Percentiles rank a stretch among this genome's conserved stretches.
phyloP scores from a whole-genome alignment of 2,888 invertebrate species.

The Mechanitis mazaeus region DNA sequence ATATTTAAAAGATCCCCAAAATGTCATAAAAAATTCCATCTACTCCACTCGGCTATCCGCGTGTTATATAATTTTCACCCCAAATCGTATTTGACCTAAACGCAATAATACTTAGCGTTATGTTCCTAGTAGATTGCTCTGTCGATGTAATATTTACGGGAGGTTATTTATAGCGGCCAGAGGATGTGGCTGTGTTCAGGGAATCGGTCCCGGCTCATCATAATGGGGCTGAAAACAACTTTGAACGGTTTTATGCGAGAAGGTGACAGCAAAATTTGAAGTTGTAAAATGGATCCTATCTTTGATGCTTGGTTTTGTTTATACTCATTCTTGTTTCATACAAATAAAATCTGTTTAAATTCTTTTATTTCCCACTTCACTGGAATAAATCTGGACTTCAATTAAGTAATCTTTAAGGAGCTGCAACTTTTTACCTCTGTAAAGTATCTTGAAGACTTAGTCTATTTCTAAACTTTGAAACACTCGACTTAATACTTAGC shows the following conservation, averaged over 20 bases:
- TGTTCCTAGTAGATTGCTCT: slow-evolving; percentile 53
- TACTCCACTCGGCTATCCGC: slow-evolving; percentile 12
- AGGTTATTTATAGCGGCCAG: slow-evolving; percentile 46
- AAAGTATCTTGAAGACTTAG: slow-evolving; percentile 4
- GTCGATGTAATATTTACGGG: slow-evolving; percentile 60
- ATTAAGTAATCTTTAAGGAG: slow-evolving; percentile 2
- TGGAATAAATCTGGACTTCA: background rate
- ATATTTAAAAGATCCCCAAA: background rate
- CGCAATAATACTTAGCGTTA: slow-evolving; percentile 50
- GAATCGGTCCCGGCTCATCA: slow-evolving; percentile 31
- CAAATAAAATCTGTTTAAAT: background rate
- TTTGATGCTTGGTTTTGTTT: too few relatives aligned
- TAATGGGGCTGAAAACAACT: slow-evolving; percentile 42
- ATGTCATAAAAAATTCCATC: slow-evolving; percentile 8
- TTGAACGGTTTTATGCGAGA: slow-evolving; percentile 36
- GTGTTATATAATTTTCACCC: slow-evolving; percentile 27
- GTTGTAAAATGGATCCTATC: background rate
- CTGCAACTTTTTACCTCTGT: slow-evolving; percentile 1
- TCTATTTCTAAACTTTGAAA: slow-evolving; percentile 1
- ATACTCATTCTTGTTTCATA: background rate
- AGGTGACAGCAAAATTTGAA: slow-evolving; percentile 10
- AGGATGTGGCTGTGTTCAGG: slow-evolving; percentile 49
- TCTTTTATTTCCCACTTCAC: background rate
- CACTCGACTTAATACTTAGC: slow-evolving; percentile 2
- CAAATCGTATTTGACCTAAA: slow-evolving; percentile 29